Evolutionary conservation across 2,888 invertebrate species (phyloP).

Genomic region (Monochamus alternatus): DNA sequence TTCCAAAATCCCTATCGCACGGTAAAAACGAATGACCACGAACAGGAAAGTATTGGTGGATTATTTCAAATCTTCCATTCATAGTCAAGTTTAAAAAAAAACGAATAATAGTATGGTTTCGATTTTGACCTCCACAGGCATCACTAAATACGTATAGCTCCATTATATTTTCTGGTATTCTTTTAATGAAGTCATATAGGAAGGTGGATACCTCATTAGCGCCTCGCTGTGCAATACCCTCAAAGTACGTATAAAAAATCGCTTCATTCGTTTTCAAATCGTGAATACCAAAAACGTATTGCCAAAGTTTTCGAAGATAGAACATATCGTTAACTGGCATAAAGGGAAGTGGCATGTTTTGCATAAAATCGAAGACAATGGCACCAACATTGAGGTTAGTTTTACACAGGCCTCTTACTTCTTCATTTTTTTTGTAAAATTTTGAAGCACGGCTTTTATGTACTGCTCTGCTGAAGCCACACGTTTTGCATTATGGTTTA

Average conservation of each 20-base stretch:
- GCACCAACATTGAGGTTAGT: not conserved
- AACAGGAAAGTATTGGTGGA: constrained; percentile 38
- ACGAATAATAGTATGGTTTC: constrained; percentile 23
- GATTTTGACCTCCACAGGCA: constrained; percentile 34
- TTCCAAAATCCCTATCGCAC: constrained; percentile 36
- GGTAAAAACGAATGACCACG: constrained; percentile 36
- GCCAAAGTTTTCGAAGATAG: constrained; percentile 23
- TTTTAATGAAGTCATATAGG: constrained; percentile 22
- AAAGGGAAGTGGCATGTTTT: constrained; percentile 8
- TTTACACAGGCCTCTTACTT: constrained; percentile 38
- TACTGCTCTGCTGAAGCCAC: constrained; percentile 41
- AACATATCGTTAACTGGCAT: constrained; percentile 25
- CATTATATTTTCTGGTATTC: constrained; percentile 28
- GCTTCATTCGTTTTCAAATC: constrained; percentile 13
- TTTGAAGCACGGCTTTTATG: constrained; percentile 40
- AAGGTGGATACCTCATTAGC: constrained; percentile 32
- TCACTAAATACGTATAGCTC: constrained; percentile 34
- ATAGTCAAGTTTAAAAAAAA: constrained; percentile 20
- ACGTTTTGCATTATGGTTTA: constrained; percentile 41
- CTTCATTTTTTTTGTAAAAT: constrained; percentile 45
- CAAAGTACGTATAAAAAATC: constrained; percentile 10
- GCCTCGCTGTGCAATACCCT: constrained; percentile 14
- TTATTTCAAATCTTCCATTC: constrained; percentile 31
- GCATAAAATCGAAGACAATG: constrained; percentile 9
- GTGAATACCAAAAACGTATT: constrained; percentile 14